These are phyloP conservation scores for Channallabes apus DNA, from an alignment of 2,797 vertebrate species.

Conservation along the genomic window DNA sequence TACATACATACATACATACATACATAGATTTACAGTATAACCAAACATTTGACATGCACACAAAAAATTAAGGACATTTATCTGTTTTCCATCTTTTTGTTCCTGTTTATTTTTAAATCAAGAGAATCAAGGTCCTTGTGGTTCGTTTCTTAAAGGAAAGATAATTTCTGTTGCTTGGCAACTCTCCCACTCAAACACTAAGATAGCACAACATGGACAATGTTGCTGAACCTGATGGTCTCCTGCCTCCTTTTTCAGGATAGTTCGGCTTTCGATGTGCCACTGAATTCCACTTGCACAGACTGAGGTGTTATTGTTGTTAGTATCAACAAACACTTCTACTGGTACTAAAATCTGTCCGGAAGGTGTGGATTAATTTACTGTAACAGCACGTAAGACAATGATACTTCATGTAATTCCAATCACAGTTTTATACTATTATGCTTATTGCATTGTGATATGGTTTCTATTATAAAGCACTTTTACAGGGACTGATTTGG, in stretches of 20 bases:
- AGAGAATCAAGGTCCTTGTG: slow-evolving; percentile 63
- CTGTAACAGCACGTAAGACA: not conserved
- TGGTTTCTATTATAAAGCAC: not conserved
- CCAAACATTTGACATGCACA: slow-evolving; percentile 7
- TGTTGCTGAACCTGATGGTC: slow-evolving; percentile 14
- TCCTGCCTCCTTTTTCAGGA: not conserved
- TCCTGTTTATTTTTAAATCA: slow-evolving; percentile 57
- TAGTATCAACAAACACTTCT: not conserved
- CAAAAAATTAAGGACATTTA: slow-evolving; percentile 51
- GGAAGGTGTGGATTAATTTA: not conserved
- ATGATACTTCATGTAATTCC: too few relatives aligned
- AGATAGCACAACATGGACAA: slow-evolving; percentile 45
- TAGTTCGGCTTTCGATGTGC: not conserved
- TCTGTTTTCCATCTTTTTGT: slow-evolving; percentile 43
- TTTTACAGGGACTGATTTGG: not conserved
- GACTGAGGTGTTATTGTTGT: not conserved
- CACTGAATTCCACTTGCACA: not conserved
- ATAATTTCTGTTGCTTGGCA: slow-evolving; percentile 71
- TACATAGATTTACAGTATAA: slow-evolving; percentile 2
- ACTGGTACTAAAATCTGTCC: not conserved
- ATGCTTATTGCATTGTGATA: not conserved
- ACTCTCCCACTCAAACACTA: slow-evolving; percentile 64
- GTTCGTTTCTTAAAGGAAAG: slow-evolving; percentile 67
- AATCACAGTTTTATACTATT: not conserved
- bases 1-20: too few relatives aligned